A percentile compares a stretch with the other conserved stretches of the same genome.
Conservation (phyloP, 2,888 invertebrate species). For the Ormia ochracea region DNA sequence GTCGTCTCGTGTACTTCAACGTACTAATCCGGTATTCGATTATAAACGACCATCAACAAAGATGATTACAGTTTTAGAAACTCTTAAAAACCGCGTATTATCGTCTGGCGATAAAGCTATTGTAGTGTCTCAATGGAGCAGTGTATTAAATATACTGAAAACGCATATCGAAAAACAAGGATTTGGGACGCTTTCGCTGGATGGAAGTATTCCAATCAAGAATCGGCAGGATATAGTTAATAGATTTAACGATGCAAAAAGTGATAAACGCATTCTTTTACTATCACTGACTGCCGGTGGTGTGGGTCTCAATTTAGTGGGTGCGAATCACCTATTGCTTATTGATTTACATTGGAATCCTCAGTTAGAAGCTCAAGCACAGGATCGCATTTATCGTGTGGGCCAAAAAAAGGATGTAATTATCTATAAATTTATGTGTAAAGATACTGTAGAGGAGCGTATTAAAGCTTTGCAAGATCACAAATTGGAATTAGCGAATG, state of each 20-base stretch:
- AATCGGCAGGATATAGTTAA: constrained; percentile 84
- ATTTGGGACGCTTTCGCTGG: constrained; percentile 82
- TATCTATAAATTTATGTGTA: constrained; percentile 90
- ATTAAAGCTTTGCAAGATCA: constrained; percentile 88
- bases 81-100: constrained; percentile 79
- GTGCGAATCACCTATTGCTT: constrained; percentile 93
- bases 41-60: constrained; percentile 81
- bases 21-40: constrained; percentile 85
- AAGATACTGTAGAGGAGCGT: constrained; percentile 91
- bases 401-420: constrained; percentile 89
- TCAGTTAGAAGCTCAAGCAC: constrained; percentile 94
- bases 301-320: constrained; percentile 94
- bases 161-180: constrained; percentile 79
- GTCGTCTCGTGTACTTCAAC: constrained; percentile 81
- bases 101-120: constrained; percentile 83
- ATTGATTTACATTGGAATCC: constrained; percentile 98
- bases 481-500: constrained; percentile 87
- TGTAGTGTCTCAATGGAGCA: constrained; percentile 96
- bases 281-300: constrained; percentile 95
- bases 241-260: constrained; percentile 82
- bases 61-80: constrained; percentile 80
- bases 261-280: constrained; percentile 83
- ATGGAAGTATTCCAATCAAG: constrained; percentile 85
- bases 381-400: constrained; percentile 94
- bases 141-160: constrained; percentile 85